Percentiles rank a stretch among this genome's conserved stretches.
Conservation (phyloP, 2,888 invertebrate genomes). For the Gibbula magus region DNA sequence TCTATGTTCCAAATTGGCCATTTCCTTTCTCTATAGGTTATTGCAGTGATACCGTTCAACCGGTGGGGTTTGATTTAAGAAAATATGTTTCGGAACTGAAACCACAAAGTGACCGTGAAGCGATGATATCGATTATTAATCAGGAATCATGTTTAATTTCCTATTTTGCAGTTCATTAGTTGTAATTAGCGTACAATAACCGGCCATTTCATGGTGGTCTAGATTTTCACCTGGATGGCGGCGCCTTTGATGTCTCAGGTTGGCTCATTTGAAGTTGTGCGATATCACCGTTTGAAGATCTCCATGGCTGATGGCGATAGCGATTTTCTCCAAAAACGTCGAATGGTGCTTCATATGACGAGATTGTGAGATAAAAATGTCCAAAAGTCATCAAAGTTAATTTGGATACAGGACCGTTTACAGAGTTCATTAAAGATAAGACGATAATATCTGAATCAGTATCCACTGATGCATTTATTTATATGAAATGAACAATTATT, state of each 20-base stretch:
- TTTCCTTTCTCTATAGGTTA: constrained; percentile 6
- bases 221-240: not conserved
- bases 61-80: not conserved
- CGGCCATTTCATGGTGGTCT: constrained; percentile 18
- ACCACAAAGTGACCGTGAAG: not conserved
- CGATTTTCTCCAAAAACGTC: too few species aligned
- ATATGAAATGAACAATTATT: too few species aligned
- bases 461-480: too few species aligned
- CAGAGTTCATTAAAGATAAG: too few species aligned
- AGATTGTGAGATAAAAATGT: too few species aligned
- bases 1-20: constrained; percentile 6
- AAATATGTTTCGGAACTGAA: constrained; percentile 5
- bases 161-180: constrained; percentile 31
- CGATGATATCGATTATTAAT: constrained; percentile 23
- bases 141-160: constrained; percentile 28
- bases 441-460: too few species aligned
- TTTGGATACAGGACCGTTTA: too few species aligned
- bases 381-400: too few species aligned
- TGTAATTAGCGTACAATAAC: constrained; percentile 25
- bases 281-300: too few species aligned
- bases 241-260: constrained; percentile 22
- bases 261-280: not conserved
- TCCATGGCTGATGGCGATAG: too few species aligned
- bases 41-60: not conserved
- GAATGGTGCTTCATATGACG: too few species aligned